Evolutionary conservation across 2,113 vertebrate species (phyloP).

Genomic region (Crotalus horridus): DNA sequence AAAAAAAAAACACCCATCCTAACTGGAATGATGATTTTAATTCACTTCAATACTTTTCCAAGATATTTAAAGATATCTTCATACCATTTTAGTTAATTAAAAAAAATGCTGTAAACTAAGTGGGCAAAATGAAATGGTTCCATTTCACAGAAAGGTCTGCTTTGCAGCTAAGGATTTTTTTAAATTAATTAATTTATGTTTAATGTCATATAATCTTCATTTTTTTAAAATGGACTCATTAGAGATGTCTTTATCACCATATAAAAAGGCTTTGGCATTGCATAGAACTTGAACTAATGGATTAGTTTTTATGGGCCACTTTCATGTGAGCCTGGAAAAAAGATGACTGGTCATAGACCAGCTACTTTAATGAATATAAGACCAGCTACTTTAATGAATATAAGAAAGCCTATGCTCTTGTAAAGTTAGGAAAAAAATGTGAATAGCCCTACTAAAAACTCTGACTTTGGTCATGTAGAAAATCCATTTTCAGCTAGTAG

Average conservation of each 20-base stretch:
- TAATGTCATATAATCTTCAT: neutral
- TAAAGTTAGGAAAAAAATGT: neutral
- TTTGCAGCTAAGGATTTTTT: neutral
- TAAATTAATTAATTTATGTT: neutral
- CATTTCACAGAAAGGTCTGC: neutral
- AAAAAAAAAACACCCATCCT: constrained; percentile 7
- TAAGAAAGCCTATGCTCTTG: neutral
- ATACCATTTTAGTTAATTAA: neutral
- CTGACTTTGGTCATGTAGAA: constrained; percentile 16
- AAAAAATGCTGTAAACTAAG: neutral
- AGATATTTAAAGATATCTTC: constrained; percentile 23
- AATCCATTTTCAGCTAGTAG: constrained; percentile 45
- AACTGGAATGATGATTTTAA: constrained; percentile 27
- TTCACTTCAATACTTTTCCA: constrained; percentile 28
- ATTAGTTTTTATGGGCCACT: neutral
- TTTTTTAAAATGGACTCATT: neutral
- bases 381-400: neutral
- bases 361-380: neutral
- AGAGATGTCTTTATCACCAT: neutral
- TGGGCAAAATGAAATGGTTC: neutral
- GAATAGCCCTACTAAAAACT: neutral
- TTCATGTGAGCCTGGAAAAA: neutral
- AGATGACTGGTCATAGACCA: neutral
- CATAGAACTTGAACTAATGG: neutral
- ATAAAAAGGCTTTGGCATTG: neutral